A percentile compares a stretch with the other conserved stretches of the same genome.
Conservation (phyloP, 2,797 vertebrate genomes). For the Acanthiza pusilla region DNA sequence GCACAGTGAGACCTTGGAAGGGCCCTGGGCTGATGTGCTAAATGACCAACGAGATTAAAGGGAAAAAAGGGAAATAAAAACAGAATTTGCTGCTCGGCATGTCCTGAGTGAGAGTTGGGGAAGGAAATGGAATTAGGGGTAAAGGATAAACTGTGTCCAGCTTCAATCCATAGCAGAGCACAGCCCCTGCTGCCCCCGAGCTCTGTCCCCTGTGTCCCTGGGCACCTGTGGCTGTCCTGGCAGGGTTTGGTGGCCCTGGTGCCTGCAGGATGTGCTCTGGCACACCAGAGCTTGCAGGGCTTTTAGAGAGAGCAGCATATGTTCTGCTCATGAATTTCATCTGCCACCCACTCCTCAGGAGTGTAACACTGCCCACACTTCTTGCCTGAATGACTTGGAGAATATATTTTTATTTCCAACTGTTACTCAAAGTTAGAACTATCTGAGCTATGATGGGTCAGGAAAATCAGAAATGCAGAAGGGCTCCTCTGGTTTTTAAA, state of each 20-base stretch:
- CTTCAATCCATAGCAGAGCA: not conserved
- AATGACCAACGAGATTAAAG: not conserved
- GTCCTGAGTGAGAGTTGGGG: not conserved
- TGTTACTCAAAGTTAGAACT: conserved; percentile 3
- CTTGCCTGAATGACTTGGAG: conserved; percentile 38
- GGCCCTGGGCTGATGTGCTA: not conserved
- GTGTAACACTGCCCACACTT: conserved; percentile 1
- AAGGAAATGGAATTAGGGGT: not conserved
- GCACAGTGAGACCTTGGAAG: conserved; percentile 23
- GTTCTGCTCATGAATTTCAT: conserved; percentile 30
- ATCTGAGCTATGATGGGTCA: not conserved
- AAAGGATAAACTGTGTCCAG: not conserved
- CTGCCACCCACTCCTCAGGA: conserved; percentile 31
- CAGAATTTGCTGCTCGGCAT: not conserved
- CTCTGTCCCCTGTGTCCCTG: too few relatives aligned
- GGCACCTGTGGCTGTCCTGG: not conserved
- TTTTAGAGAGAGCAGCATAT: conserved; percentile 33
- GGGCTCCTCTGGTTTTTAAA: not conserved
- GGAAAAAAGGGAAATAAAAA: not conserved
- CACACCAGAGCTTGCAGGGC: not conserved
- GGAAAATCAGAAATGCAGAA: not conserved
- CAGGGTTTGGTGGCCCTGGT: not conserved
- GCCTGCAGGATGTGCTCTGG: not conserved
- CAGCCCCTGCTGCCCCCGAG: not conserved
- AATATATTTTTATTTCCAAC: conserved; percentile 29